phyloP scores from a whole-genome alignment of 2,797 vertebrate genomes.

The Tiaroga cobitis region DNA sequence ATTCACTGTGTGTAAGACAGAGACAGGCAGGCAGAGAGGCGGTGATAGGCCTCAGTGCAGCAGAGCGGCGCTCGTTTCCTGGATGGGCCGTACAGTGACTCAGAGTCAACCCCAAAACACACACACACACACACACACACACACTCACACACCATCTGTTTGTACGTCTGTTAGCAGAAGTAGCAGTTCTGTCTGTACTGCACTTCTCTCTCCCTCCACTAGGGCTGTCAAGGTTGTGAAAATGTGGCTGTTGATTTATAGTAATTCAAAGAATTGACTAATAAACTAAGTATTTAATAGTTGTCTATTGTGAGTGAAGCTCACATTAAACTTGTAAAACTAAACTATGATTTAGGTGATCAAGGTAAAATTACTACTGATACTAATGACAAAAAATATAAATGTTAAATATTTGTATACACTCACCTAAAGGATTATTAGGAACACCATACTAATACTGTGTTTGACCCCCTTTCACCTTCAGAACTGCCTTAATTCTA shows the following conservation, averaged over 20 bases:
- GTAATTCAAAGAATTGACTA: background rate
- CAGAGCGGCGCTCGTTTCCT: constrained; percentile 37
- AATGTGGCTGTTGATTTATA: background rate
- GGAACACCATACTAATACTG: too few species aligned
- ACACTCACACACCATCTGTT: constrained; percentile 47
- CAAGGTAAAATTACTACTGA: background rate
- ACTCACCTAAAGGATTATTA: too few species aligned
- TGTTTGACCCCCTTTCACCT: too few species aligned
- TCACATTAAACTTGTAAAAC: background rate
- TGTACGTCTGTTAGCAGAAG: constrained; percentile 33
- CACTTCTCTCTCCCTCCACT: background rate
- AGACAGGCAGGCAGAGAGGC: background rate
- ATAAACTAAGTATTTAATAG: background rate
- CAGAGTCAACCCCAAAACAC: constrained; percentile 41
- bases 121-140: constrained; percentile 38
- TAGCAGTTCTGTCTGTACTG: constrained; percentile 2
- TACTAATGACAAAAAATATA: background rate
- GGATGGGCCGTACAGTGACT: constrained; percentile 33
- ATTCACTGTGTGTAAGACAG: background rate
- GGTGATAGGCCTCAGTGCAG: constrained; percentile 3
- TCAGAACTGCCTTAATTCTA: too few species aligned
- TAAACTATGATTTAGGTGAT: background rate
- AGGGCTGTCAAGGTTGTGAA: background rate
- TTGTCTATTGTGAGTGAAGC: too few species aligned
- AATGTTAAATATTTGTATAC: background rate